A percentile compares a stretch with the other conserved stretches of the same genome.
Evolutionary conservation across 37 sponge, comb jelly and placozoan species (phyloP).

Genomic region (Spongia lamella): DNA sequence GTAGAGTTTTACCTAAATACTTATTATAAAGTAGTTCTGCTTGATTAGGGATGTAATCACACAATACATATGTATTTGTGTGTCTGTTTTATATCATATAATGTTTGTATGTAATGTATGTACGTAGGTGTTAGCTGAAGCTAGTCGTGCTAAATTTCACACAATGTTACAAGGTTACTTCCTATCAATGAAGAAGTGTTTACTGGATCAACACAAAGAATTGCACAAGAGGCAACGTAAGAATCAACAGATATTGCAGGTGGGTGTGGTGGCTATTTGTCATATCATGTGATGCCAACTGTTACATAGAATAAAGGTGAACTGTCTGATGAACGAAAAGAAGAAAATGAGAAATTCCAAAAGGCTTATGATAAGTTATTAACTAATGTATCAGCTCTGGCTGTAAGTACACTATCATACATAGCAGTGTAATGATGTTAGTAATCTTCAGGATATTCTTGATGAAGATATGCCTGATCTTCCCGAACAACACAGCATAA

Average conservation of each 20-base stretch:
- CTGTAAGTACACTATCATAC: conserved; percentile 80
- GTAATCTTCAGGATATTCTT: conserved; percentile 62
- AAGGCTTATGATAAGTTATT: conserved; percentile 81
- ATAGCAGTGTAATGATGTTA: too few species aligned
- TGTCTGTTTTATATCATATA: not conserved
- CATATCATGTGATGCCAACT: too few species aligned
- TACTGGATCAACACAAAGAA: conserved; percentile 66
- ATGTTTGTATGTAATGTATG: conserved; percentile 12
- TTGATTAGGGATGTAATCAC: too few species aligned
- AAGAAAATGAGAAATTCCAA: conserved; percentile 70
- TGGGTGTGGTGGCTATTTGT: too few species aligned
- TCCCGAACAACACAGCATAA: conserved; percentile 53
- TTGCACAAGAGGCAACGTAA: conserved; percentile 68
- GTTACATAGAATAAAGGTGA: conserved; percentile 74
- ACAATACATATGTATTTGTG: too few species aligned
- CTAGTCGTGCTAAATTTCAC: conserved; percentile 35
- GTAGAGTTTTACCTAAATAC: not conserved
- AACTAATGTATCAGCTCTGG: conserved; percentile 55
- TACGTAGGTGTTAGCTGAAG: conserved; percentile 35
- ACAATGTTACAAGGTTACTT: conserved; percentile 49
- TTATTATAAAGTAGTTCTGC: too few species aligned
- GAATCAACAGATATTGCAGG: conserved; percentile 34
- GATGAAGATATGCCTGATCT: conserved; percentile 87
- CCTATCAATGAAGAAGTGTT: conserved; percentile 30
- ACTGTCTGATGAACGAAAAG: conserved; percentile 67